phyloP scores from a whole-genome alignment of 2,888 invertebrate genomes.

The Melitaea athalia region DNA sequence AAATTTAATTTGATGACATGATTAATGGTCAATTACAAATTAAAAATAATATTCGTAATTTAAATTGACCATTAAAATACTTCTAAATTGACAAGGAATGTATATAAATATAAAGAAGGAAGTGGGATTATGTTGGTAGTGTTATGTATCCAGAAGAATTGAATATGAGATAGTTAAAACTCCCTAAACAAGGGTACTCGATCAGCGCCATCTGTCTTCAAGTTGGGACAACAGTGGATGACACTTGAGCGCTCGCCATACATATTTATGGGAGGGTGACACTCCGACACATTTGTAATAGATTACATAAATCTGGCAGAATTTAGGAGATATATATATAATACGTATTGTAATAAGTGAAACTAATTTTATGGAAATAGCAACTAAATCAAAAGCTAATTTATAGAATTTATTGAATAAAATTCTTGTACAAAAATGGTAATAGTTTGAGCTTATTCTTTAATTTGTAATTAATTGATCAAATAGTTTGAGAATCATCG shows the following conservation, averaged over 20 bases:
- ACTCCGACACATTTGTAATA: slow-evolving; percentile 15
- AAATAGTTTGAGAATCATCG: too few species aligned
- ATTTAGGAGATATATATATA: slow-evolving; percentile 4
- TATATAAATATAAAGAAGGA: background rate
- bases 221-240: slow-evolving; percentile 18
- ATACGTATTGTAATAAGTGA: background rate
- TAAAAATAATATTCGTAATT: too few species aligned
- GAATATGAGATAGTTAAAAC: slow-evolving; percentile 23
- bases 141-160: background rate
- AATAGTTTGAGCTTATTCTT: too few species aligned
- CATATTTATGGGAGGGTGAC: slow-evolving; percentile 27
- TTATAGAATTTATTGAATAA: too few species aligned
- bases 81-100: too few species aligned
- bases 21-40: too few species aligned
- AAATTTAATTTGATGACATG: too few species aligned
- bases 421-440: too few species aligned
- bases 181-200: slow-evolving; percentile 23
- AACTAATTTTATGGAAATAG: background rate
- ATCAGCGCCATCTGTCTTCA: slow-evolving; percentile 38
- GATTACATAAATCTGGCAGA: slow-evolving; percentile 27
- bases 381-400: too few species aligned
- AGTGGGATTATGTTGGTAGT: background rate
- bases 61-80: too few species aligned
- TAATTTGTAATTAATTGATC: too few species aligned
- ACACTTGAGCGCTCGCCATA: slow-evolving; percentile 19